Base-by-base conservation (phyloP, 2,113 vertebrate genomes). In the Tyto alba region DNA sequence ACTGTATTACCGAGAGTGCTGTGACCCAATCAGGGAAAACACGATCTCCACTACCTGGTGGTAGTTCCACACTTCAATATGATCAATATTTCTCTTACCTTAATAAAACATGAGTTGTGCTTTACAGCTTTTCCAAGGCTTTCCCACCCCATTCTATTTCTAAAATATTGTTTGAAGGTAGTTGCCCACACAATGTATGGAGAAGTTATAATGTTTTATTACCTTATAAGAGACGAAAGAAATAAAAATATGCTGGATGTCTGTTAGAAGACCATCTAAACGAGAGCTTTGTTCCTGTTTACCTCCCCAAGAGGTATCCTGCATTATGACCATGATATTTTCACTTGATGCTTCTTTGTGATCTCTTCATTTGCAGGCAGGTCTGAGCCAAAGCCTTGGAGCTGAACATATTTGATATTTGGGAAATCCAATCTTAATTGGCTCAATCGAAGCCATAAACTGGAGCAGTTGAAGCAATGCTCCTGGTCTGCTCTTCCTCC, bases 401-500 rank as follows among this genome's bases (percentile, higher is more conserved):
- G 27, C 9, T 23, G 13, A 93, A 21, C 13, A 13, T 17, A 6
- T 52, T 25, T 68, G 30, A 66, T 2, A 43, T 36, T 66, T n/a
- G 55, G 25, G 12, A 88, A 88, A 76, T 53, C 14, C 32, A 85
- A 50, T 66, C 7, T n/a, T 62, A 85, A 40, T 62, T 1, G 7
- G 5, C 36, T 57, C 85, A 36, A 85, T 43, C 1, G 1, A 85
- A 90, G 80, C 13, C 10, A 38, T 43, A 34, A 85, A 66, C 7
- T 17, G 41, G 11, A 72, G 19, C 30, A 47, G 15, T 0, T 47
- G 53, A 86, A 90, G 25, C 9, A 56, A 26, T 41, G 30, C 12
- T 56, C 11, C 10, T 1, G 21, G 13, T 29, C 5, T 62, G 57
- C 0, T 0, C 5, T 25, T 83, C 21, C 18, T 93, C 11, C 10